Evolutionary conservation across 2,113 vertebrate species (phyloP).

Genomic region (Apus apus): DNA sequence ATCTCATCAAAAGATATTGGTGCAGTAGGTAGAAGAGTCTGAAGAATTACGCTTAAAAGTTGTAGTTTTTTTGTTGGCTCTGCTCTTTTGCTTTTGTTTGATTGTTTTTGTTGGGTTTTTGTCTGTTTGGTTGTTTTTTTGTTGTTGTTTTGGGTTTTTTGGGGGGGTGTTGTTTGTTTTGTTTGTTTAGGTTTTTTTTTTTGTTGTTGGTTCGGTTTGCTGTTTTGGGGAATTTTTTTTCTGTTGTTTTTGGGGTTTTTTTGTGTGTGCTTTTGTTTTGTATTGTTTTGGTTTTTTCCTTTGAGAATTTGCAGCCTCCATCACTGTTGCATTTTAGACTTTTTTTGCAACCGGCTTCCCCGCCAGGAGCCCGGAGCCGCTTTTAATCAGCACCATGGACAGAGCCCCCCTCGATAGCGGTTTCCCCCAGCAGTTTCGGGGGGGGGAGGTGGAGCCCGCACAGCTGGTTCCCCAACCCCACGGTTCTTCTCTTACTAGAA

Average conservation of each 20-base stretch:
- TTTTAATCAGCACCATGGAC: not conserved
- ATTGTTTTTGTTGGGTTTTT: not conserved
- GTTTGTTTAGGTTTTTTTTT: not conserved
- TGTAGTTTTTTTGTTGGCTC: not conserved
- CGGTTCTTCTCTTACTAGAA: not conserved
- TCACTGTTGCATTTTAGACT: accelerated
- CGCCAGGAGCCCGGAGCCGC: accelerated
- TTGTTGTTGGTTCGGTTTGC: no score
- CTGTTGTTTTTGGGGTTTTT: not conserved
- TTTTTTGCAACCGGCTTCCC: accelerated
- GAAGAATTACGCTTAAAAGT: constrained; percentile 32
- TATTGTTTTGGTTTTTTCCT: not conserved
- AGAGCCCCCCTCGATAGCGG: not conserved
- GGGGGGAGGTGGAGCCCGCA: not conserved
- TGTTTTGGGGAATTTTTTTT: no score
- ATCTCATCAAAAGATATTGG: constrained; percentile 44
- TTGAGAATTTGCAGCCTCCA: not conserved
- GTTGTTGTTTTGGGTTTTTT: not conserved
- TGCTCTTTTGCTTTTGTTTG: no score
- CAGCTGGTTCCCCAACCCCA: not conserved
- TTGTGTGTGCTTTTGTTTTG: no score
- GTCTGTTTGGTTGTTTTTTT: not conserved
- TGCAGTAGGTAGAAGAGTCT: not conserved
- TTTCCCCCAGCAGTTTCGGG: accelerated
- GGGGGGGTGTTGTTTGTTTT: no score